Evolutionary conservation across 92 coral and sea anemone species (phyloP).

Genomic region (Epizoanthus stellaris): DNA sequence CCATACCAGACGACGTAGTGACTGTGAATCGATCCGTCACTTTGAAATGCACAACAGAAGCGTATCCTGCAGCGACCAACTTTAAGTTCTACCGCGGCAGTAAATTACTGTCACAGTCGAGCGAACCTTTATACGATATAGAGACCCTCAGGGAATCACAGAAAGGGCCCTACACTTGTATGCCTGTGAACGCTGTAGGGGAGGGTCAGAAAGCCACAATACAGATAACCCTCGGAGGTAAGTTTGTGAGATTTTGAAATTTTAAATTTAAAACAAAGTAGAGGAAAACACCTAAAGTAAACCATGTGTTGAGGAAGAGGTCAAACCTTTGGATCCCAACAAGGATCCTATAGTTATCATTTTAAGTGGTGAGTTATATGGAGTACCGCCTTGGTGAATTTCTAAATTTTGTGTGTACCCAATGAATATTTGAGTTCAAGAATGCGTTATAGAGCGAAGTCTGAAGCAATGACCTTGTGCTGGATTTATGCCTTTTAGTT

Average conservation of each 20-base stretch:
- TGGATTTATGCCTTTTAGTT: no score
- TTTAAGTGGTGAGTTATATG: no score
- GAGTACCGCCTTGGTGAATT: no score
- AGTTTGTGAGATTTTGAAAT: neutral
- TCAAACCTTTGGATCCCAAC: no score
- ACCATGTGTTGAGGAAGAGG: no score
- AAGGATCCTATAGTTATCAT: no score
- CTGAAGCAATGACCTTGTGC: no score
- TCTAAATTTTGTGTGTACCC: no score
- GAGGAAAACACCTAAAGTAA: no score
- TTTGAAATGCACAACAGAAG: slow-evolving; percentile 18
- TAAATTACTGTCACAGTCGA: slow-evolving; percentile 8
- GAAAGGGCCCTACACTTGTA: slow-evolving; percentile 23
- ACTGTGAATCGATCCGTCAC: slow-evolving; percentile 6
- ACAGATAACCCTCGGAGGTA: slow-evolving; percentile 17
- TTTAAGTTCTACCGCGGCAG: slow-evolving; percentile 16
- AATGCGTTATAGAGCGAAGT: no score
- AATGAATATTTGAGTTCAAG: no score
- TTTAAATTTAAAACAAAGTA: no score
- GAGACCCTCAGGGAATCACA: neutral
- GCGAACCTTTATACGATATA: neutral
- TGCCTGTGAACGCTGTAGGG: slow-evolving; percentile 21
- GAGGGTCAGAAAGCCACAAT: slow-evolving; percentile 10
- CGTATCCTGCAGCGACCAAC: neutral
- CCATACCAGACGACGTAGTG: slow-evolving; percentile 33